Evolutionary conservation across 2,888 invertebrate species (phyloP).

Genomic region (Stenodera caucasica): DNA sequence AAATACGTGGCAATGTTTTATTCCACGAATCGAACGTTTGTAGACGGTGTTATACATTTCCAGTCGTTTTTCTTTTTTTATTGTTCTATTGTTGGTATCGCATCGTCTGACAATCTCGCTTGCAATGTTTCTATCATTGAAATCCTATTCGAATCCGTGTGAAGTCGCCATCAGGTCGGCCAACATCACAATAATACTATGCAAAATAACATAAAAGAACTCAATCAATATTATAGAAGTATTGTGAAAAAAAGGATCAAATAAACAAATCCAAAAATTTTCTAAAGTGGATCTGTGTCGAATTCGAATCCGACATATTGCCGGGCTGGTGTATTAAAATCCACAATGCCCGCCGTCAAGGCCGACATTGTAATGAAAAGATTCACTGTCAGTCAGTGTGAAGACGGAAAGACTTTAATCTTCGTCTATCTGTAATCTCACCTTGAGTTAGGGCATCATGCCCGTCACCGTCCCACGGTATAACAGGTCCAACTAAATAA

Average conservation of each 20-base stretch:
- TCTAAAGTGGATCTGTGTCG: constrained; percentile 37
- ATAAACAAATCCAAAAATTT: constrained; percentile 31
- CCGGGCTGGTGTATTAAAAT: constrained; percentile 14
- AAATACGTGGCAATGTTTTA: constrained; percentile 24
- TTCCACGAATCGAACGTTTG: constrained; percentile 26
- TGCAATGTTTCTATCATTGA: constrained; percentile 18
- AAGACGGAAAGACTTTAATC: constrained; percentile 44
- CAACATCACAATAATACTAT: not conserved
- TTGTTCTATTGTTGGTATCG: constrained; percentile 27
- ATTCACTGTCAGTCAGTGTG: constrained; percentile 45
- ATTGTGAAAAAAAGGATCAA: constrained; percentile 14
- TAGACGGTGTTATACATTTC: constrained; percentile 28
- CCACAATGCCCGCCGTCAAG: constrained; percentile 39
- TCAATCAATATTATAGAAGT: constrained; percentile 21
- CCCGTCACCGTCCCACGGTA: constrained; percentile 13
- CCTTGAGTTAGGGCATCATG: constrained; percentile 30
- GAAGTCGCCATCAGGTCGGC: constrained; percentile 9
- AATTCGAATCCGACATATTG: constrained; percentile 34
- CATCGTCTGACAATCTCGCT: not conserved
- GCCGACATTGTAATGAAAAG: constrained; percentile 40
- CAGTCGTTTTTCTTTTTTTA: constrained; percentile 18
- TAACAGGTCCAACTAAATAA: constrained; percentile 12
- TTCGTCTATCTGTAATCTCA: constrained; percentile 38
- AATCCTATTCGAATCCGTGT: constrained; percentile 15
- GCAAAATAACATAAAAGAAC: not conserved